Conservation (phyloP, 2,888 invertebrate species). For the Hipparchia semele region DNA sequence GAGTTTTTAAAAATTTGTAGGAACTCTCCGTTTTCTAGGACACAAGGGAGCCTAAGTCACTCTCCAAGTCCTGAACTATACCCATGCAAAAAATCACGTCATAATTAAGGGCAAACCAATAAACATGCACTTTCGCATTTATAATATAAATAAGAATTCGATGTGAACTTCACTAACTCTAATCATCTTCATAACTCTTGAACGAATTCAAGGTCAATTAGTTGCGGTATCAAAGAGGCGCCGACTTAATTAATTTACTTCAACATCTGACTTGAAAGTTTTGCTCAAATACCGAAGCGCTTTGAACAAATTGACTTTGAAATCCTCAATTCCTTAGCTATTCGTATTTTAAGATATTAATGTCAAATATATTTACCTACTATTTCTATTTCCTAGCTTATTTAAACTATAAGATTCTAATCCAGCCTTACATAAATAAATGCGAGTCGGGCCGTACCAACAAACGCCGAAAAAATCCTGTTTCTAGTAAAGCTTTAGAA, state of each 20-base stretch:
- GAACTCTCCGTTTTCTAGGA: too few relatives aligned
- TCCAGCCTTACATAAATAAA: too few relatives aligned
- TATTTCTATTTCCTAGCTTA: neutral
- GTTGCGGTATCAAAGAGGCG: constrained; percentile 33
- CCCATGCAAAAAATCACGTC: too few relatives aligned
- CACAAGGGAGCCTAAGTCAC: too few relatives aligned
- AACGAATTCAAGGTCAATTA: constrained; percentile 32
- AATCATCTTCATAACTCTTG: constrained; percentile 28
- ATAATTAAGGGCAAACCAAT: too few relatives aligned
- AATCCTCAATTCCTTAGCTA: constrained; percentile 8
- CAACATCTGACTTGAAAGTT: constrained; percentile 36
- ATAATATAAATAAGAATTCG: neutral
- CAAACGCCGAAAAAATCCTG: too few relatives aligned
- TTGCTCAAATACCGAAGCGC: constrained; percentile 23
- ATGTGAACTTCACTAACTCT: constrained; percentile 11
- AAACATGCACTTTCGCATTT: neutral
- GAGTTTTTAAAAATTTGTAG: too few relatives aligned
- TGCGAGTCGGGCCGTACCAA: too few relatives aligned
- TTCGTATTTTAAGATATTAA: constrained; percentile 15
- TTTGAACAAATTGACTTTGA: constrained; percentile 26
- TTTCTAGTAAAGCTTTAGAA: neutral
- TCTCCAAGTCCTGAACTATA: too few relatives aligned
- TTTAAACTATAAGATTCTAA: neutral
- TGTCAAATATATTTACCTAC: constrained; percentile 1
- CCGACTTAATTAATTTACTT: constrained; percentile 38